Conservation (phyloP, 2,113 vertebrate genomes). For the Tapirus terrestris region DNA sequence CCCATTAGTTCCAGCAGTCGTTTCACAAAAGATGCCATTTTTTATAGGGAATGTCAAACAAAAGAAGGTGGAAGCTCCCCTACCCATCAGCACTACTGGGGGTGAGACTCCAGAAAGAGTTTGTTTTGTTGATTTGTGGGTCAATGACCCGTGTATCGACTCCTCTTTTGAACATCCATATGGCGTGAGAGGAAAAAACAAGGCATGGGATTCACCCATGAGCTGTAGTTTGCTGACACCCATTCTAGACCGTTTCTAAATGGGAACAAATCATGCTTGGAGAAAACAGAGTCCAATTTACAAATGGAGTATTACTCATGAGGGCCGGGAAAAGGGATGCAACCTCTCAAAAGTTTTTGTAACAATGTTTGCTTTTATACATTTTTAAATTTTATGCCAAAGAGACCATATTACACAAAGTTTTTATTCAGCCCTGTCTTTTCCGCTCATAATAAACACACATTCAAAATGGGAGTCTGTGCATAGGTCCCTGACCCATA, state of each 20-base stretch:
- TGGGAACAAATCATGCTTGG: not conserved
- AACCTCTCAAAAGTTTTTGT: not conserved
- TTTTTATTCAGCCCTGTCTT: not conserved
- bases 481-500: not conserved
- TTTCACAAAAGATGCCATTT: not conserved
- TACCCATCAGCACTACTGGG: not conserved
- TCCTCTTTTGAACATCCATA: not conserved
- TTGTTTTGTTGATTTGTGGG: rapidly evolving
- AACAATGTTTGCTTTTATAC: not conserved
- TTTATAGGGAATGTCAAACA: not conserved
- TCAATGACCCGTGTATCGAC: not conserved
- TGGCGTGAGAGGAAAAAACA: not conserved
- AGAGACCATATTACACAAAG: not conserved
- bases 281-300: not conserved
- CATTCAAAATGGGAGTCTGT: not conserved
- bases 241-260: not conserved
- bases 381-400: not conserved
- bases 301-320: not conserved
- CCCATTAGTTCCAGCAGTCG: not conserved
- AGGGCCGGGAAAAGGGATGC: not conserved
- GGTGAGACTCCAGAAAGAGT: not conserved
- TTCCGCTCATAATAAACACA: not conserved
- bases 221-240: not conserved
- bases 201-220: not conserved
- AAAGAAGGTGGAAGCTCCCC: not conserved